These are phyloP conservation scores for Tricholaema leucomelas DNA, from an alignment of 2,113 vertebrate genomes.

Conservation along the genomic window DNA sequence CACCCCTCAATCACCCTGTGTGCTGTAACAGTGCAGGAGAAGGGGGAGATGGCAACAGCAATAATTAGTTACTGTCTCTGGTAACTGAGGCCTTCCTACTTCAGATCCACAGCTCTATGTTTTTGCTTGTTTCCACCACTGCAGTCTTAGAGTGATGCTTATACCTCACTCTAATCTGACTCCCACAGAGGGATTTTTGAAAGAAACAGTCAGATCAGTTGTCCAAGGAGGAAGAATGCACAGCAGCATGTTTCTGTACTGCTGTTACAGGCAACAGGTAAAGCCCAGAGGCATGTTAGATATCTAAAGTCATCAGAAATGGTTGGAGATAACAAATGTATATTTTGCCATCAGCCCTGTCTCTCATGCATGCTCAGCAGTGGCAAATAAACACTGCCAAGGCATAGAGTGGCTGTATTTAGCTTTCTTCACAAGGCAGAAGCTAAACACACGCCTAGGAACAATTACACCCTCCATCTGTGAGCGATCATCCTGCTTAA, in stretches of 20 bases:
- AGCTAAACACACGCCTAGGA: neutral
- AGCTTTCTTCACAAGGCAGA: neutral
- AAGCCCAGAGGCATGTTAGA: neutral
- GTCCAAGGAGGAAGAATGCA: neutral
- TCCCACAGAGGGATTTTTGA: neutral
- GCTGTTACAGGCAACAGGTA: neutral
- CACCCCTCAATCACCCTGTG: rapidly evolving
- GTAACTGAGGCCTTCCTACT: neutral
- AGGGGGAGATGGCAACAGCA: neutral
- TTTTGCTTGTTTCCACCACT: neutral
- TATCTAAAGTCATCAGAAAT: neutral
- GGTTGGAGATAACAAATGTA: neutral
- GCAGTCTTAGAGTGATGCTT: neutral
- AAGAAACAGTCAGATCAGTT: too few relatives aligned
- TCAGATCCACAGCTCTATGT: neutral
- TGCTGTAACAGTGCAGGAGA: neutral
- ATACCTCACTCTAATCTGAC: neutral
- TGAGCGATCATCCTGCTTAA: neutral
- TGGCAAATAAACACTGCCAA: neutral
- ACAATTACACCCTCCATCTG: conserved; percentile 2
- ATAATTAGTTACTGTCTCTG: neutral
- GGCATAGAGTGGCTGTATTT: neutral
- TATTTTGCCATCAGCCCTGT: neutral
- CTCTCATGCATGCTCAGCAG: neutral
- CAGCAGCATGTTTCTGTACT: neutral